phyloP scores from a whole-genome alignment of 2,888 invertebrate genomes.

The Agrotis exclamationis region DNA sequence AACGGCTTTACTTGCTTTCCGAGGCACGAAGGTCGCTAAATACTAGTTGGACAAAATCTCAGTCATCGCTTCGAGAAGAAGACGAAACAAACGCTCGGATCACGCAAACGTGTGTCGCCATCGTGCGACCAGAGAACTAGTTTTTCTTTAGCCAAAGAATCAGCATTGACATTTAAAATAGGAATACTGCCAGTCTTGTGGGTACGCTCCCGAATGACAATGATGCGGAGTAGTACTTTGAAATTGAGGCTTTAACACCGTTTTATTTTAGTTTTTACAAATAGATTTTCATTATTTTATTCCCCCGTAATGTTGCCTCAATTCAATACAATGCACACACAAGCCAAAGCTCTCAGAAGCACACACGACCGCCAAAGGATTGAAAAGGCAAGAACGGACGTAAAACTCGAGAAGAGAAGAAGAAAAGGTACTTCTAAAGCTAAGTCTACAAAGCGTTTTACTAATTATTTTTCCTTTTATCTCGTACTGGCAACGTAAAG shows the following conservation, averaged over 20 bases:
- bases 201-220: too few relatives aligned
- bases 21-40: too few relatives aligned
- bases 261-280: too few relatives aligned
- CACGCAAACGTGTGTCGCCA: too few relatives aligned
- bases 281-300: conserved; percentile 6
- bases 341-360: conserved; percentile 20
- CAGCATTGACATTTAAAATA: too few relatives aligned
- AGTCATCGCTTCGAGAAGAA: not conserved
- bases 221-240: too few relatives aligned
- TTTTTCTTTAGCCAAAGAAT: too few relatives aligned
- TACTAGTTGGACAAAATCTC: not conserved
- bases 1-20: too few relatives aligned
- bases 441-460: conserved; percentile 65
- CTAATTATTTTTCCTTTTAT: conserved; percentile 85
- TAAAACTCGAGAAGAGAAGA: conserved; percentile 33
- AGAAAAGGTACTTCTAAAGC: conserved; percentile 45
- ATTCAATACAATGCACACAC: conserved; percentile 11
- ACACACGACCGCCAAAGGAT: conserved; percentile 25
- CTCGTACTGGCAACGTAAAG: conserved; percentile 76
- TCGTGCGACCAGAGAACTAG: too few relatives aligned
- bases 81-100: too few relatives aligned
- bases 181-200: too few relatives aligned
- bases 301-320: not conserved
- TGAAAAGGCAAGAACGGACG: conserved; percentile 17
- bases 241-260: too few relatives aligned